Evolutionary conservation across 2,113 vertebrate genomes (phyloP).

Genomic region (Tenebrosternarchus preto): DNA sequence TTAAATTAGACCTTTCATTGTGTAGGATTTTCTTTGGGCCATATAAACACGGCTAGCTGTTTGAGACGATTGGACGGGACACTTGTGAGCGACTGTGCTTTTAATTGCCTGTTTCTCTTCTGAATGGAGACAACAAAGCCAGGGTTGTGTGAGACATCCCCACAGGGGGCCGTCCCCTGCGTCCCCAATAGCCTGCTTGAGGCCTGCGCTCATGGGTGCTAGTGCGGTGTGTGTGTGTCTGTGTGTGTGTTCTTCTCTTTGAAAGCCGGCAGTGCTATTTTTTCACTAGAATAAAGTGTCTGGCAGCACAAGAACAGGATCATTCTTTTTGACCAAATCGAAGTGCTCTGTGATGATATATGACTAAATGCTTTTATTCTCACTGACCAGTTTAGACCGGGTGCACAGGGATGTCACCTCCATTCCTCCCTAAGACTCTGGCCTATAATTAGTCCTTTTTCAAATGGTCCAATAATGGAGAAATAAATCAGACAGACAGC

Average conservation of each 20-base stretch:
- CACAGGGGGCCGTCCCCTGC: constrained; percentile 48
- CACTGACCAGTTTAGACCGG: constrained; percentile 41
- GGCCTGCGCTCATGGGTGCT: constrained; percentile 43
- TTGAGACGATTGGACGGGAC: constrained; percentile 34
- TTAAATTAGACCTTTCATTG: constrained; percentile 51
- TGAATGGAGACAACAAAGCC: constrained; percentile 59
- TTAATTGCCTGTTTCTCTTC: constrained; percentile 59
- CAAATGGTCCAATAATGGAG: constrained; percentile 71
- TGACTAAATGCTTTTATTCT: constrained; percentile 51
- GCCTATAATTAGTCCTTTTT: constrained; percentile 70
- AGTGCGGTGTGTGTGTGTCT: constrained; percentile 31
- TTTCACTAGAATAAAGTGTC: constrained; percentile 27
- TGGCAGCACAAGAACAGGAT: constrained; percentile 47
- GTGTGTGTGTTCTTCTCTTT: not conserved
- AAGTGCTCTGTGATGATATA: constrained; percentile 45
- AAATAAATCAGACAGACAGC: constrained; percentile 68
- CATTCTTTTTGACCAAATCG: constrained; percentile 47
- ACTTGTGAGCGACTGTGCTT: constrained; percentile 53
- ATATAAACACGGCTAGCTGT: constrained; percentile 37
- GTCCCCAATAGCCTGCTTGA: constrained; percentile 48
- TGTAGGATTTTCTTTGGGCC: constrained; percentile 47
- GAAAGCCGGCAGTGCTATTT: constrained; percentile 22
- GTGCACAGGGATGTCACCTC: constrained; percentile 55
- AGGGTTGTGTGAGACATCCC: constrained; percentile 42
- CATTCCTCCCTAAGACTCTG: constrained; percentile 61